These are phyloP conservation scores for Eonycteris spelaea DNA, from an alignment of 2,113 vertebrate genomes.

Conservation along the genomic window DNA sequence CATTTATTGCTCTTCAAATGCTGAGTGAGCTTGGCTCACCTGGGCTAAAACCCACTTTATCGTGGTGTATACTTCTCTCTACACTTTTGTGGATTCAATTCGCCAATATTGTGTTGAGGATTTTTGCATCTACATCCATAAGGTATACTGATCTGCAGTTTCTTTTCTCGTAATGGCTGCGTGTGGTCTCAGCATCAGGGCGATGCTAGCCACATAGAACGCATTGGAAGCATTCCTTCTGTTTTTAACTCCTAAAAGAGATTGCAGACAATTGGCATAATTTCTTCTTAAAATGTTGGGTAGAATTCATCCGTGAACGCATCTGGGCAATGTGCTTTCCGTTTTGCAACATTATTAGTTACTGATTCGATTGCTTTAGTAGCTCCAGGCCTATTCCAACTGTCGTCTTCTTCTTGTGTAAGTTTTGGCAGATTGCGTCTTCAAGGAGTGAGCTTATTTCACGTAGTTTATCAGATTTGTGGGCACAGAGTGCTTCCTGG, in stretches of 20 bases:
- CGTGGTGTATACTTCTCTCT: too few relatives aligned
- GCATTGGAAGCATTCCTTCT: not conserved
- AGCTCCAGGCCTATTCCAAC: not conserved
- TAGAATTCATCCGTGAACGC: not conserved
- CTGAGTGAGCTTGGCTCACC: not conserved
- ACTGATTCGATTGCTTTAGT: not conserved
- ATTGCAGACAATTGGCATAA: not conserved
- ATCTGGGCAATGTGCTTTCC: not conserved
- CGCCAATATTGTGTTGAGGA: too few relatives aligned
- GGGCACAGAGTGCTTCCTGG: rapidly evolving
- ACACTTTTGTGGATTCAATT: not conserved
- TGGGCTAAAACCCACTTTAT: not conserved
- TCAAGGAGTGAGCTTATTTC: not conserved
- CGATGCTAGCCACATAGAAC: not conserved
- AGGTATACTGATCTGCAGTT: not conserved
- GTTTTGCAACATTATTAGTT: not conserved
- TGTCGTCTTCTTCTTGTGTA: not conserved
- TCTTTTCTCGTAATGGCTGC: not conserved
- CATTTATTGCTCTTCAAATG: not conserved
- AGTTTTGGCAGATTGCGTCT: not conserved
- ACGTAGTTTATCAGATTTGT: not conserved
- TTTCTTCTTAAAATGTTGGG: not conserved
- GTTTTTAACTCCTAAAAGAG: not conserved
- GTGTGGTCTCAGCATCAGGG: not conserved
- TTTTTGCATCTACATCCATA: not conserved